Percentiles rank a stretch among this genome's conserved stretches.
Evolutionary conservation across 2,113 vertebrate species (phyloP).

Genomic region (Xenopus borealis): DNA sequence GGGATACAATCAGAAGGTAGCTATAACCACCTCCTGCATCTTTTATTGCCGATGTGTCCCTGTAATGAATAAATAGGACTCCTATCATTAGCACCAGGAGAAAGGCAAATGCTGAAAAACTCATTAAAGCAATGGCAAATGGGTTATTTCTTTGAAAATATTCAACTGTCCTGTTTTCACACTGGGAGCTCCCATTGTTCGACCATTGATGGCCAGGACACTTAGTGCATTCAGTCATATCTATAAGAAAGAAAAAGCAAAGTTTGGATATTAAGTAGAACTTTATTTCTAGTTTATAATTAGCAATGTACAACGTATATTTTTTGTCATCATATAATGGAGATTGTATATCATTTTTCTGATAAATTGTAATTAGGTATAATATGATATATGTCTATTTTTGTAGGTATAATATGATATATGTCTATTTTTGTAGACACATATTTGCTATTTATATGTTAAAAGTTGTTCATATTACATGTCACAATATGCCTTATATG

Average conservation of each 20-base stretch:
- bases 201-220: constrained; percentile 55
- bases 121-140: constrained; percentile 53
- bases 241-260: constrained; percentile 41
- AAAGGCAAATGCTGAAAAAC: constrained; percentile 49
- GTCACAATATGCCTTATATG: too few relatives aligned
- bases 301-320: not conserved
- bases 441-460: too few relatives aligned
- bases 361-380: too few relatives aligned
- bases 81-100: constrained; percentile 48
- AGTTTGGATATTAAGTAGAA: not conserved
- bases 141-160: constrained; percentile 53
- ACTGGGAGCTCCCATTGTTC: constrained; percentile 35
- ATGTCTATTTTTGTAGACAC: too few relatives aligned
- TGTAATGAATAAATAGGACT: constrained; percentile 51
- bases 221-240: constrained; percentile 50
- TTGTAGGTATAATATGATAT: too few relatives aligned
- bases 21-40: constrained; percentile 52
- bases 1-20: constrained; percentile 56
- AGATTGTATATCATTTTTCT: too few relatives aligned
- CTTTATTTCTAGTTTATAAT: not conserved
- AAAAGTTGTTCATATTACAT: too few relatives aligned
- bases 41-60: constrained; percentile 50
- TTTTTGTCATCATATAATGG: too few relatives aligned
- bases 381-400: too few relatives aligned
- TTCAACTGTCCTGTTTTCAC: constrained; percentile 24